phyloP scores from a whole-genome alignment of 2,797 vertebrate genomes.

The Neoniphon sammara region DNA sequence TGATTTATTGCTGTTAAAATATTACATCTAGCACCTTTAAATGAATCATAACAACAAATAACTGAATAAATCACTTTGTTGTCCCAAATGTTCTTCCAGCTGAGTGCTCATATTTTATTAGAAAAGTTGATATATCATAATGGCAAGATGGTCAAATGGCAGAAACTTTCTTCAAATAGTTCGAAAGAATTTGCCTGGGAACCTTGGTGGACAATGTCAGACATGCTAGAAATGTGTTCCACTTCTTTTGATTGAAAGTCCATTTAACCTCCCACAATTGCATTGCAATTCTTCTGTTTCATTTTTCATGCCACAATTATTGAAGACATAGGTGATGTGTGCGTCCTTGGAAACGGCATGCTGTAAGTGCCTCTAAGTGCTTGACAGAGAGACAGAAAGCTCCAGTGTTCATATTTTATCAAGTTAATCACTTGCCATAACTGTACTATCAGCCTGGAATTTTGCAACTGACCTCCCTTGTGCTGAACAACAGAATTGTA shows the following conservation, averaged over 20 bases:
- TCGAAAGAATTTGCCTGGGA: neutral
- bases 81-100: no score
- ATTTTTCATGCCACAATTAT: conserved; percentile 35
- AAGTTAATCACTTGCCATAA: neutral
- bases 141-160: neutral
- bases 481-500: neutral
- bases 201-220: conserved; percentile 17
- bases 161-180: conserved; percentile 32
- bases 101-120: conserved; percentile 1
- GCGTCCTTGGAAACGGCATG: conserved; percentile 47
- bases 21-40: neutral
- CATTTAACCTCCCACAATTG: conserved; percentile 5
- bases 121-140: neutral
- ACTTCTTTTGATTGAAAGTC: conserved; percentile 22
- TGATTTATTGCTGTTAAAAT: conserved; percentile 4
- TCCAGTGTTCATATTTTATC: neutral
- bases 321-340: conserved; percentile 20
- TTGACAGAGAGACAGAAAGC: neutral
- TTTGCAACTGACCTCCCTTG: no score
- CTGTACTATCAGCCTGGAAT: neutral
- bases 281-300: conserved; percentile 21
- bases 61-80: neutral
- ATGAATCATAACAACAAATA: neutral
- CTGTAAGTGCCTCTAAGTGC: conserved; percentile 17
- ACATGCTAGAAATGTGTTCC: conserved; percentile 13